Evolutionary conservation across 2,113 vertebrate species (phyloP), one percentile per base, ranked within the genome.

Genomic region (Odontophorus gujanensis): DNA sequence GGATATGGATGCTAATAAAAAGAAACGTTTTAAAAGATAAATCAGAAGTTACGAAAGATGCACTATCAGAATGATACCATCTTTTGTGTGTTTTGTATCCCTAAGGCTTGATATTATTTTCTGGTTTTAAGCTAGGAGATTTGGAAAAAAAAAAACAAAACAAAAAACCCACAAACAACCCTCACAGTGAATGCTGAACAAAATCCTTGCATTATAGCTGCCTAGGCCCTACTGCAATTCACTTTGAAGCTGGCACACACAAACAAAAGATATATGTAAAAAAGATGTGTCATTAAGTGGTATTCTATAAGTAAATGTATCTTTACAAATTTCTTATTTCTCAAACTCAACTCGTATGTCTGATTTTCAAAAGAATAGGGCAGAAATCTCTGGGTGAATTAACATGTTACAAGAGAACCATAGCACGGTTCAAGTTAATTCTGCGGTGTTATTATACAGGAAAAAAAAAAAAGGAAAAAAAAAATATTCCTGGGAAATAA

Each of bases 1-100:
- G 99, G 99, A 98, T 99, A 99, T 87, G 99, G 99, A 98, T 99
- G 99, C 99, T 99, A 95, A 98, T 97, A 95, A 97, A 97, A 97
- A 97, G 85, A 98, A 98, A 98, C 0, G 93, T 97, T 98, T 98
- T 97, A 96, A 97, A 97, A 98, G 89, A 97, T 96, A 97, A 94
- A 97, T 98, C 97, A 98, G 97, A 97, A 96, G 95, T 97, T 95
- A 94, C 81, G 95, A 85, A 98, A 97, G 93, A 97, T 85, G 86
- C 85, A 97, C 90, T 95, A 85, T 85, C 91, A 97, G 96, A 96
- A 87, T 96, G 96, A 97, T 96, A 97, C 85, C 81, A 97, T 95
- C 57, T 61, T 94, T 96, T 90, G 43, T 95, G 94, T 43, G 82
- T 87, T 92, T 85, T 93, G 38, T 68, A 94, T 71, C 89, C 86